These are phyloP conservation scores for Australoheros scitulus DNA, from an alignment of 2,113 vertebrate species.

Conservation along the genomic window DNA sequence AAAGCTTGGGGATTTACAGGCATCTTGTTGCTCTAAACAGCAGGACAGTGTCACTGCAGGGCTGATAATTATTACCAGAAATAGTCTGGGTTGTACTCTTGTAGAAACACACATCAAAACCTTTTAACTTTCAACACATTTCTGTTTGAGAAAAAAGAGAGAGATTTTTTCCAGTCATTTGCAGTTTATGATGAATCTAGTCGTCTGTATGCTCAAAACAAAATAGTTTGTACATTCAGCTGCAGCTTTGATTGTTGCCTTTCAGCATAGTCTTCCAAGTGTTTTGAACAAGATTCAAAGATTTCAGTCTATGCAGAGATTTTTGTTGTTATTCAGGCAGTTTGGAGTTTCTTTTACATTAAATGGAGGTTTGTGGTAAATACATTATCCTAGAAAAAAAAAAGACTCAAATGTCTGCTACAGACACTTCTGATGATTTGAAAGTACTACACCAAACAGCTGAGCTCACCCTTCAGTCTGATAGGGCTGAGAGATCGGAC, in stretches of 20 bases:
- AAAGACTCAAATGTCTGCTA: neutral
- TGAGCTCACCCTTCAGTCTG: neutral
- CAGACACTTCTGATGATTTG: neutral
- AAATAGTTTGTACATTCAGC: neutral
- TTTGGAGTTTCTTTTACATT: neutral
- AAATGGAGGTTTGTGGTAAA: neutral
- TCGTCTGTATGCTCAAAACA: neutral
- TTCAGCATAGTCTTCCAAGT: neutral
- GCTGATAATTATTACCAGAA: neutral
- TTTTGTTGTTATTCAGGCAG: neutral
- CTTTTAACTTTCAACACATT: neutral
- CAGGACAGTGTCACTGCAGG: neutral
- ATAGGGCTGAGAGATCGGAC: neutral
- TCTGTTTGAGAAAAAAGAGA: neutral
- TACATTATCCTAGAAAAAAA: neutral
- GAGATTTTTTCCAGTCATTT: neutral
- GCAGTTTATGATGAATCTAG: neutral
- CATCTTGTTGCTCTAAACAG: neutral
- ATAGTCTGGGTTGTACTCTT: neutral
- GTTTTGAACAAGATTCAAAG: neutral
- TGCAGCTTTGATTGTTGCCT: neutral
- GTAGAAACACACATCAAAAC: neutral
- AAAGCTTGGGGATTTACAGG: constrained; percentile 15
- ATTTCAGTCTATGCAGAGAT: neutral
- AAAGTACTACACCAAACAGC: neutral